These are phyloP conservation scores for Protonemura montana DNA, from an alignment of 2,888 invertebrate species.

Conservation along the genomic window DNA sequence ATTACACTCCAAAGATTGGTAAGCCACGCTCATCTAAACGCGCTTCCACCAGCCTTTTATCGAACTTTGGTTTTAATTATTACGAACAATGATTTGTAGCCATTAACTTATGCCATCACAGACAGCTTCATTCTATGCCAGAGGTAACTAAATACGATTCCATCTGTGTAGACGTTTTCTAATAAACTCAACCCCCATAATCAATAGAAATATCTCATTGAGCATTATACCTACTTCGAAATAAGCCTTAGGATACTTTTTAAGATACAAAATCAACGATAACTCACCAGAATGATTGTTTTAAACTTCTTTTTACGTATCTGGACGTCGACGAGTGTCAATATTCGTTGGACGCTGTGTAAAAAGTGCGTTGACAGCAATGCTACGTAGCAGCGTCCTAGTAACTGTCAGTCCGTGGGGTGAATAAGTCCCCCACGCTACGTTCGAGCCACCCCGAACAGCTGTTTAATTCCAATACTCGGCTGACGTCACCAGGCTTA, in stretches of 20 bases:
- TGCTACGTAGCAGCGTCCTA: not conserved
- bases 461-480: constrained; percentile 31
- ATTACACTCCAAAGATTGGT: not conserved
- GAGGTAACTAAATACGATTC: not conserved
- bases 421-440: constrained; percentile 30
- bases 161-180: not conserved
- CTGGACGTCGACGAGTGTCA: not conserved
- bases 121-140: constrained; percentile 16
- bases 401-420: constrained; percentile 36
- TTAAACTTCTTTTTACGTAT: not conserved
- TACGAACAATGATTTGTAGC: constrained; percentile 27
- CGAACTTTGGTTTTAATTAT: constrained; percentile 18
- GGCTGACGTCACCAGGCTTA: constrained; percentile 28
- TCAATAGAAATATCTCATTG: not conserved
- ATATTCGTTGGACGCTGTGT: not conserved
- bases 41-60: not conserved
- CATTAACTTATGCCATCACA: constrained; percentile 9
- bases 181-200: constrained; percentile 12
- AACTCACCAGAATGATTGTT: constrained; percentile 7
- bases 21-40: not conserved
- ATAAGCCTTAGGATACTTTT: not conserved
- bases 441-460: constrained; percentile 26
- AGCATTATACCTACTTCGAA: not conserved
- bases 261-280: not conserved
- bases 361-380: not conserved